A percentile compares a stretch with the other conserved stretches of the same genome.
Evolutionary conservation across 92 coral and sea anemone genomes (phyloP).

Genomic region (Paramuricea clavata): DNA sequence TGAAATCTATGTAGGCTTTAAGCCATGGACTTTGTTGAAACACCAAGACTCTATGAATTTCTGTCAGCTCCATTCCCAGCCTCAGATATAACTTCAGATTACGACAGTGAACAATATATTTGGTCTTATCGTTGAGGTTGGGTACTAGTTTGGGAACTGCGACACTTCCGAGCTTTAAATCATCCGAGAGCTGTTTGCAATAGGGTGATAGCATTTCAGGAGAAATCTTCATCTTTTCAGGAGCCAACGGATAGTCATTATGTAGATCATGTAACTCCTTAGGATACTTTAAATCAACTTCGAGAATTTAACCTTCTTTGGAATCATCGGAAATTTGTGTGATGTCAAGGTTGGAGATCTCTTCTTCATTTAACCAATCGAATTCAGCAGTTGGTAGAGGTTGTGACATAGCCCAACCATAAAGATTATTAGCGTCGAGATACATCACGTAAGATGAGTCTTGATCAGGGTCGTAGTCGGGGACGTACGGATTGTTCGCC

Average conservation of each 20-base stretch:
- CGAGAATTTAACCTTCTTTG: slow-evolving; percentile 23
- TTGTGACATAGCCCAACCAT: slow-evolving; percentile 48
- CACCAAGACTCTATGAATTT: slow-evolving; percentile 32
- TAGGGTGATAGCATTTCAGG: slow-evolving; percentile 23
- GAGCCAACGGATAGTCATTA: slow-evolving; percentile 59
- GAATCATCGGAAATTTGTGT: slow-evolving; percentile 11
- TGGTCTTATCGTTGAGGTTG: slow-evolving; percentile 6
- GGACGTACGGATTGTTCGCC: neutral
- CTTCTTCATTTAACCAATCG: slow-evolving; percentile 44
- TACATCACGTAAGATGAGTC: slow-evolving; percentile 20
- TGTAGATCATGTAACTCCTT: slow-evolving; percentile 33
- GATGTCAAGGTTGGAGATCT: slow-evolving; percentile 32
- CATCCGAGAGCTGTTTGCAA: slow-evolving; percentile 5
- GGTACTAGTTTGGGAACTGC: slow-evolving; percentile 36
- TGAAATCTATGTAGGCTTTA: slow-evolving; percentile 25
- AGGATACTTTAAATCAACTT: slow-evolving; percentile 37
- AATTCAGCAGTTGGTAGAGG: neutral
- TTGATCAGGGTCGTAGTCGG: slow-evolving; percentile 21
- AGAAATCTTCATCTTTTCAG: slow-evolving; percentile 9
- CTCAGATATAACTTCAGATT: slow-evolving; percentile 24
- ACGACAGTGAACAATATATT: slow-evolving; percentile 37
- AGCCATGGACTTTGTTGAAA: slow-evolving; percentile 50
- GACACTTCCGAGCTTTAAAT: neutral
- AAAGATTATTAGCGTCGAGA: slow-evolving; percentile 4
- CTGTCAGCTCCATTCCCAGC: slow-evolving; percentile 26